Evolutionary conservation across 1,140 invertebrate genomes (phyloP).

Genomic region (Pollicipes pollicipes): DNA sequence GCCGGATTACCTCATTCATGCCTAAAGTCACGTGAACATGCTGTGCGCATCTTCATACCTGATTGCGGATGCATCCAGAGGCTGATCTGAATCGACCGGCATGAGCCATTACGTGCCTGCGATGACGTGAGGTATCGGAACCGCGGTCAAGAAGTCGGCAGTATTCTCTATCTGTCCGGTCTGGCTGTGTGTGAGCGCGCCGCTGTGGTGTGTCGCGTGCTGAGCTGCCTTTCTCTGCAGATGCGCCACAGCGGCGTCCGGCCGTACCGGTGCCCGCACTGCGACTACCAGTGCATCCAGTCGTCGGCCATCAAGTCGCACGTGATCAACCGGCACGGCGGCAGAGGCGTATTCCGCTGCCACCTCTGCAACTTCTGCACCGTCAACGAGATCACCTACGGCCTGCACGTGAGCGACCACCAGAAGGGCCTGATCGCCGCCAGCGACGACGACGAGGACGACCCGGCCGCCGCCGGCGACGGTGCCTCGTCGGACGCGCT

Average conservation of each 20-base stretch:
- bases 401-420: slow-evolving; percentile 27
- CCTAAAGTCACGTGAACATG: too few species aligned
- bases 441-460: background rate
- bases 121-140: too few species aligned
- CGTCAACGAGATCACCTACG: slow-evolving; percentile 25
- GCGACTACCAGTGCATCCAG: slow-evolving; percentile 49
- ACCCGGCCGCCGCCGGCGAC: background rate
- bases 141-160: too few species aligned
- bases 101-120: too few species aligned
- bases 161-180: too few species aligned
- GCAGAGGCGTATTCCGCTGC: slow-evolving; percentile 27
- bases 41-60: too few species aligned
- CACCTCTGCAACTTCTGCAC: slow-evolving; percentile 26
- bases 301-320: slow-evolving; percentile 43
- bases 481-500: background rate
- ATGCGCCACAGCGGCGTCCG: slow-evolving; percentile 19
- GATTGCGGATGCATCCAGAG: too few species aligned
- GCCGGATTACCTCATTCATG: too few species aligned
- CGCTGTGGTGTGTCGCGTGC: too few species aligned
- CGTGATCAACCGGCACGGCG: slow-evolving; percentile 31
- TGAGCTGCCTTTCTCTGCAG: too few species aligned
- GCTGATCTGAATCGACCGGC: too few species aligned
- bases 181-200: too few species aligned
- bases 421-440: slow-evolving; percentile 18
- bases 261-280: slow-evolving; percentile 47